These are phyloP conservation scores for Pyrrhia umbra DNA, from an alignment of 2,888 invertebrate species.

Conservation along the genomic window DNA sequence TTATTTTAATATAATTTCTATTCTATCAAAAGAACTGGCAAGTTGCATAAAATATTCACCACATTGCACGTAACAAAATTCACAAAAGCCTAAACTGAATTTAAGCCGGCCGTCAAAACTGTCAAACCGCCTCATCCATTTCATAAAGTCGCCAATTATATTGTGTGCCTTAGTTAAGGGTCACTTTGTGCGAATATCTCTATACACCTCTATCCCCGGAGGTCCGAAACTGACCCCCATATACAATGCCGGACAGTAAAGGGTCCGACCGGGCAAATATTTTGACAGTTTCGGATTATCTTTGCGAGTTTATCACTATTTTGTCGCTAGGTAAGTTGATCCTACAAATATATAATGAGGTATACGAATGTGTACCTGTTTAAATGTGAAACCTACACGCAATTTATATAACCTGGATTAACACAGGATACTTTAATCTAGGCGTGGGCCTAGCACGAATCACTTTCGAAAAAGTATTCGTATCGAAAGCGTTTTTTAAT, in stretches of 20 bases:
- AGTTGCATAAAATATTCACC: no score
- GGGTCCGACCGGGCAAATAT: slow-evolving; percentile 13
- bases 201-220: slow-evolving; percentile 19
- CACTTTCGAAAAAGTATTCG: no score
- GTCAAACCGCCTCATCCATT: slow-evolving; percentile 8
- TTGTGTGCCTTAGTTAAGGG: slow-evolving; percentile 31
- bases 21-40: no score
- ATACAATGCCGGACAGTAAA: slow-evolving; percentile 20
- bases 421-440: no score
- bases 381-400: no score
- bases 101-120: slow-evolving; percentile 13
- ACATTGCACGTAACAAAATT: not conserved
- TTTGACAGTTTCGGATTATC: slow-evolving; percentile 16
- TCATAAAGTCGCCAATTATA: slow-evolving; percentile 28
- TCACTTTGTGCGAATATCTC: slow-evolving; percentile 35
- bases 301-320: not conserved
- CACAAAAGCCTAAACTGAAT: not conserved
- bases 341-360: no score
- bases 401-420: no score
- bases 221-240: slow-evolving; percentile 24
- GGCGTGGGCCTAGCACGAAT: no score
- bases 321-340: not conserved
- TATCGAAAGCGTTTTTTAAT: no score
- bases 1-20: no score
- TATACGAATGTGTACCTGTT: no score